Evolutionary conservation across 1,140 invertebrate species (phyloP).

Genomic region (Eulimnadia texana): DNA sequence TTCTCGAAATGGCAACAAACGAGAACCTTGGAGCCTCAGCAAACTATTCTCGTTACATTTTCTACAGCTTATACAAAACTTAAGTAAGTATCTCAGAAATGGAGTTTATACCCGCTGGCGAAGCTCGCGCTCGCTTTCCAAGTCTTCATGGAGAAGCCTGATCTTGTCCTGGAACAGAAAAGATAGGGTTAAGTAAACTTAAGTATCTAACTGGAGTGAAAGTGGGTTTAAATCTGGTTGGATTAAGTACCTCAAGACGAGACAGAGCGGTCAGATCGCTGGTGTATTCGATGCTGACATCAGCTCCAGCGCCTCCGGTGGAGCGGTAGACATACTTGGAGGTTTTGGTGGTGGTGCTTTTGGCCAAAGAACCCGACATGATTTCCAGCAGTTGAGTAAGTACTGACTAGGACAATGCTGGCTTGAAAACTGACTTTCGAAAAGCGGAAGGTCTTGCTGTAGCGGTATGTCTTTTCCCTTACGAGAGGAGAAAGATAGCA

Average conservation of each 20-base stretch:
- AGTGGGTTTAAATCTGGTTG: background rate
- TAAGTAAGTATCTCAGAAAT: no score
- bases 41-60: no score
- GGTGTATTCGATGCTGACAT: constrained; percentile 86
- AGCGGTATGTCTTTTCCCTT: no score
- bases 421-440: no score
- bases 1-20: no score
- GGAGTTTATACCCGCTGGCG: constrained; percentile 93
- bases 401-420: no score
- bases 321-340: constrained; percentile 81
- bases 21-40: no score
- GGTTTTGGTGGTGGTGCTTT: constrained; percentile 46
- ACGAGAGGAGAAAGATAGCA: no score
- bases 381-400: no score
- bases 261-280: constrained; percentile 79
- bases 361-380: constrained; percentile 16
- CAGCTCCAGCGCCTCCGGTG: constrained; percentile 48
- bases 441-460: no score
- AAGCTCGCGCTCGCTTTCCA: constrained; percentile 91
- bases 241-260: constrained; percentile 68
- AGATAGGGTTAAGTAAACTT: background rate
- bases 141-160: constrained; percentile 89
- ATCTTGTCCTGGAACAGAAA: constrained; percentile 77
- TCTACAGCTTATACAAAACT: no score
- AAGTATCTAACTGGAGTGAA: background rate